phyloP scores from a whole-genome alignment of 2,797 vertebrate species.

The Brachymystax lenok region DNA sequence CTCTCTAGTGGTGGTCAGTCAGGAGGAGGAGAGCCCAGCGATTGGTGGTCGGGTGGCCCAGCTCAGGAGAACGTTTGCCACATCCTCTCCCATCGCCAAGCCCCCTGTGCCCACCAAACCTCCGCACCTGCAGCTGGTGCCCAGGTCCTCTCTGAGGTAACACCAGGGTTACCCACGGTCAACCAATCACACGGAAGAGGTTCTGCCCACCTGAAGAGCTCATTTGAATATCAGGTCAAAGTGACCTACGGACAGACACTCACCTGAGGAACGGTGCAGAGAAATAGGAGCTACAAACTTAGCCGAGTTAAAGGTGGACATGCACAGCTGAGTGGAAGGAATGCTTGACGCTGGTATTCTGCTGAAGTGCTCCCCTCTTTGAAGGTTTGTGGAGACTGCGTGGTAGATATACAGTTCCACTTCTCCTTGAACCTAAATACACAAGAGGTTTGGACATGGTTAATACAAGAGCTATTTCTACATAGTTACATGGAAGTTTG shows the following conservation, averaged over 20 bases:
- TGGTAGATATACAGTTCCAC: background rate
- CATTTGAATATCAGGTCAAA: background rate
- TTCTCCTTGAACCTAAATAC: background rate
- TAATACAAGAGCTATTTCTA: background rate
- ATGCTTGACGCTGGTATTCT: background rate
- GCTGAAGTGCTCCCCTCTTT: background rate
- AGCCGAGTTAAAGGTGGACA: conserved; percentile 1
- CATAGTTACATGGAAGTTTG: background rate
- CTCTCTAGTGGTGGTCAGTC: conserved; percentile 37
- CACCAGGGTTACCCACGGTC: background rate
- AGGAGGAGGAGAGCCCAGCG: conserved; percentile 24
- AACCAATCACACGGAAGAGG: background rate
- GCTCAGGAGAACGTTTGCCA: conserved; percentile 66
- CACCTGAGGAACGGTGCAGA: background rate
- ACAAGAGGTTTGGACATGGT: background rate
- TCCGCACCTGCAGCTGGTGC: conserved; percentile 60
- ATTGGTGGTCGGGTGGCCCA: conserved; percentile 63
- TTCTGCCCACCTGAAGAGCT: background rate
- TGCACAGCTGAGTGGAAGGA: background rate
- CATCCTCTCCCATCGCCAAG: conserved; percentile 47
- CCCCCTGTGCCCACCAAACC: conserved; percentile 73
- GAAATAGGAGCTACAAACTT: background rate
- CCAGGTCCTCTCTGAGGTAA: conserved; percentile 27
- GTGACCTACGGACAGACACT: background rate
- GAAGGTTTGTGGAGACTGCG: background rate